Evolutionary conservation across 2,888 invertebrate genomes (phyloP), one percentile per base, ranked within the genome.

Genomic region (Eupeodes latifasciatus): DNA sequence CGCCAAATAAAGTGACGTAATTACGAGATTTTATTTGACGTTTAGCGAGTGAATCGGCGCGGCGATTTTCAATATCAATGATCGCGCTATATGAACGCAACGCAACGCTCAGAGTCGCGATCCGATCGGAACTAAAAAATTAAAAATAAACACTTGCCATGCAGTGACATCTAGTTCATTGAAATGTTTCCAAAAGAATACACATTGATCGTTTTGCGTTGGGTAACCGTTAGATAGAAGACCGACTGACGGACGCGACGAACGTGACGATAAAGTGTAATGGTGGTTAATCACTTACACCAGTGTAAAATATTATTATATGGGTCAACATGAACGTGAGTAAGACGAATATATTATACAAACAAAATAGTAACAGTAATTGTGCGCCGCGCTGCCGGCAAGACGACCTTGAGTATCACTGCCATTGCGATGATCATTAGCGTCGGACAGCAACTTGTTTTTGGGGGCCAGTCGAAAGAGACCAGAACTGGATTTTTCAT

Each of bases 71-170:
- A 57, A 36, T 72, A 51, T 36, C 51, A 53, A 36, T 14, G 16
- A 4, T 19, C 44, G 7, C 51, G 40, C 9, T 40, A 7, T 6
- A 40, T 40, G 40, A 7, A 7, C 40, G 5, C 40, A 40, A 40
- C 40, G 6, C 40, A 9, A 7, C 40, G 40, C 40, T 34, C 47
- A 16, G n/a, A 55, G 34, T 44, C 74, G 47, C 77, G 78, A 86
- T 82, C 82, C 19, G 36, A 80, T 77, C 57, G 53, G 51, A 85
- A 85, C 66, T 69, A 72, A 85, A 67, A 85, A 78, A 85, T 53
- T 69, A 76, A 85, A 67, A 85, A 78, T 74, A 85, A 77, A 77
- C 53, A 27, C 7, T 51, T 47, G 36, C 49, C n/a, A 51, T 44
- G 7, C 49, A 79, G 40, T 57, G 74, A 74, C 66, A 62, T 69